These are phyloP conservation scores for Charadrius vociferus DNA, from an alignment of 2,113 vertebrate species.

Conservation along the genomic window DNA sequence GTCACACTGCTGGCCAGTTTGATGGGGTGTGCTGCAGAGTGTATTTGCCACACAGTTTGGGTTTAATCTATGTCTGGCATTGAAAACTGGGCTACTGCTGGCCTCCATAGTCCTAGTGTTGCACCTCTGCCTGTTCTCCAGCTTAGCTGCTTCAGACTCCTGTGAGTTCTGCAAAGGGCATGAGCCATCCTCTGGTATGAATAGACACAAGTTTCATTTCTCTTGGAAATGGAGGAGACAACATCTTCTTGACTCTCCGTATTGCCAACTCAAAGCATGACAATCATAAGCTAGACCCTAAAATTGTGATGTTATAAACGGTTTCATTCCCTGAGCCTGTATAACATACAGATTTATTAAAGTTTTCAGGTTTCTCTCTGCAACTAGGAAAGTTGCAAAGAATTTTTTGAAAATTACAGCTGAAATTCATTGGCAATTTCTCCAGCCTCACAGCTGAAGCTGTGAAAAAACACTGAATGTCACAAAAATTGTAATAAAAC, in stretches of 20 bases:
- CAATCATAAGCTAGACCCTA: background rate
- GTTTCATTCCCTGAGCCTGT: background rate
- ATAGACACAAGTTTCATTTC: background rate
- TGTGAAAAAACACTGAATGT: background rate
- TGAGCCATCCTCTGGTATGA: fast-evolving
- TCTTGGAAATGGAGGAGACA: background rate
- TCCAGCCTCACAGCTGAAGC: background rate
- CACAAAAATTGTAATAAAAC: background rate
- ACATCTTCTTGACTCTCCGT: background rate
- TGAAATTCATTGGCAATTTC: background rate
- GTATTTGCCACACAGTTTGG: background rate
- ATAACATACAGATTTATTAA: background rate
- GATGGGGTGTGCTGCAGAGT: background rate
- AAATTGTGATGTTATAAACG: background rate
- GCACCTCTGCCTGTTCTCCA: background rate
- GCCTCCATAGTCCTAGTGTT: background rate
- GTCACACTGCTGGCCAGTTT: background rate
- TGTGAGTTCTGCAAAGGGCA: background rate
- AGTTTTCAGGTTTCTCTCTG: background rate
- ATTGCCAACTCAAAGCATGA: background rate
- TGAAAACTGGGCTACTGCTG: background rate
- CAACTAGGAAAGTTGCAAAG: background rate
- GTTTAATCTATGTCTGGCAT: background rate
- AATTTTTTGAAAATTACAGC: background rate
- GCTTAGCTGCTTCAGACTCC: background rate